Evolutionary conservation across 2,888 invertebrate genomes (phyloP).

Genomic region (Drosophila mercatorum): DNA sequence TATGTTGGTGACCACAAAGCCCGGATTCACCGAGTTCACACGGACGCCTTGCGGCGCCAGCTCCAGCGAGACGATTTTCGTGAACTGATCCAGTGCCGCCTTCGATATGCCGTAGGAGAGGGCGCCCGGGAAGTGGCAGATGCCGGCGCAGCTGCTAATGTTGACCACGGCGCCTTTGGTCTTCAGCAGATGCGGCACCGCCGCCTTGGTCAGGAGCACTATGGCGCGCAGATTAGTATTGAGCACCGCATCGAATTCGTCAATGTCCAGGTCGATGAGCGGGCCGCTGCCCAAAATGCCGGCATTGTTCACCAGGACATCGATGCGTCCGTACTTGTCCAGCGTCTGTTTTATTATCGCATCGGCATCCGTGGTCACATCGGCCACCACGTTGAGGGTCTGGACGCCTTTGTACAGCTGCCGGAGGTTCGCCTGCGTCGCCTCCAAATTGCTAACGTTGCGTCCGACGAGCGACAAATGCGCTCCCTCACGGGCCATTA

Average conservation of each 20-base stretch:
- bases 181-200: constrained; percentile 91
- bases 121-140: constrained; percentile 94
- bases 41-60: constrained; percentile 91
- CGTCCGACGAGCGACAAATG: constrained; percentile 88
- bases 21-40: constrained; percentile 96
- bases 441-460: constrained; percentile 88
- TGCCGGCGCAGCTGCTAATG: constrained; percentile 95
- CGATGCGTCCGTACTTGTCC: constrained; percentile 87
- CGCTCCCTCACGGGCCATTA: constrained; percentile 88
- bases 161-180: constrained; percentile 95
- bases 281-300: constrained; percentile 91
- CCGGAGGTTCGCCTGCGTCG: constrained; percentile 85
- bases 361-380: constrained; percentile 88
- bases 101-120: constrained; percentile 96
- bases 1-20: constrained; percentile 93
- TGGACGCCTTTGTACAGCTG: constrained; percentile 34
- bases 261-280: constrained; percentile 91
- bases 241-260: constrained; percentile 93
- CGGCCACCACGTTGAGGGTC: constrained; percentile 86
- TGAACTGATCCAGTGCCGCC: constrained; percentile 96
- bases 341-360: constrained; percentile 89
- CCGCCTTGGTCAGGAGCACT: constrained; percentile 91
- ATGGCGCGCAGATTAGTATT: constrained; percentile 92
- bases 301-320: constrained; percentile 94
- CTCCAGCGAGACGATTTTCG: constrained; percentile 93